These are phyloP conservation scores for Heliothis subflexa DNA, from an alignment of 1,140 invertebrate species.

Conservation along the genomic window DNA sequence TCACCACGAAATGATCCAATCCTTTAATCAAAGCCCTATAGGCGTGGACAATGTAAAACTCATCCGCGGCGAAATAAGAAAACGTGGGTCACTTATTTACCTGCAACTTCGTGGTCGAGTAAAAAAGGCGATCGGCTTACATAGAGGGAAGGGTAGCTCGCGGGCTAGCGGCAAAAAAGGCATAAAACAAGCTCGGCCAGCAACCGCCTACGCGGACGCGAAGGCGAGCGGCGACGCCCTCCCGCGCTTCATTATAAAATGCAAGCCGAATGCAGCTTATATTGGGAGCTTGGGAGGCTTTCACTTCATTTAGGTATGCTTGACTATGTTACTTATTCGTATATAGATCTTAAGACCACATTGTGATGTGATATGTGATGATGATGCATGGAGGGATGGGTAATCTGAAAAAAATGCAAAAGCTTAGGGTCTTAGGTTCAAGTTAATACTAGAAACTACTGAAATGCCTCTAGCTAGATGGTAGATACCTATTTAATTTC, in stretches of 20 bases:
- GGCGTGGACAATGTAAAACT: conserved; percentile 60
- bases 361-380: too few relatives aligned
- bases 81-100: conserved; percentile 77
- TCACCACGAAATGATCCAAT: conserved; percentile 25
- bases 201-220: conserved; percentile 57
- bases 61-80: conserved; percentile 74
- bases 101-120: conserved; percentile 72
- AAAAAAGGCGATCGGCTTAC: conserved; percentile 70
- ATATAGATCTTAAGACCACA: too few relatives aligned
- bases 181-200: conserved; percentile 64
- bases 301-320: conserved; percentile 1
- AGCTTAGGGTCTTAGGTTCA: too few relatives aligned
- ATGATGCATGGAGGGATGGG: too few relatives aligned
- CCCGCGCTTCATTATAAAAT: conserved; percentile 52
- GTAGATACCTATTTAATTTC: too few relatives aligned
- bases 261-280: conserved; percentile 36
- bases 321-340: too few relatives aligned
- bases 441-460: too few relatives aligned
- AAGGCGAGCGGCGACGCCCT: conserved; percentile 57
- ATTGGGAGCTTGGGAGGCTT: neutral
- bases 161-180: conserved; percentile 74
- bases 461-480: too few relatives aligned
- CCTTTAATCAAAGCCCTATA: conserved; percentile 18
- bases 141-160: conserved; percentile 72
- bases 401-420: too few relatives aligned